Evolutionary conservation across 92 coral and sea anemone genomes (phyloP), one percentile per base, ranked within the genome.

Genomic region (Zoanthus solanderi): DNA sequence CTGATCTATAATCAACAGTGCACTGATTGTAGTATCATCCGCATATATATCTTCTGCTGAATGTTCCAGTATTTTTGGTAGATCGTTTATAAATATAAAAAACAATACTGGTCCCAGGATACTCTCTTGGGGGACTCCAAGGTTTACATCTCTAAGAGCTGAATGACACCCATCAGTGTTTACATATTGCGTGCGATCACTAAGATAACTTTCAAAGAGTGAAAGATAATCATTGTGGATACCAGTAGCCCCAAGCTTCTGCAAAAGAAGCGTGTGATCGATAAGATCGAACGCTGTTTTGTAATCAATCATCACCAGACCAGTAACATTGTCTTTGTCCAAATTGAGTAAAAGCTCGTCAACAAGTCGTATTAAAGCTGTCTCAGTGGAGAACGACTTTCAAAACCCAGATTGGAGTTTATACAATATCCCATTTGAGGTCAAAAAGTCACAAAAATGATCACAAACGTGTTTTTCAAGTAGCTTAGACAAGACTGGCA

Each of bases 361-460:
- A 17, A 72, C 11, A 13, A 72, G 77, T 34, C 53, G 53, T 31
- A 37, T 11, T 56, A 72, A 34, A 16, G 56, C 77, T 8, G 77
- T 72, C 28, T 72, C 77, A 14, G 77, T 72, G 14, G 53, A 72
- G 28, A 72, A 42, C 15, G 77, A 72, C 52, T 72, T 72, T 37
- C 77, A 37, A 34, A 72, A 72, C 15, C 50, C 56, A 32, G 52
- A 72, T 18, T 72, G 77, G 52, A 72, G 52, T 7, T 34, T 32
- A 72, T 72, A 46, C 7, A 72, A 18, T 17, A 72, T 14, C 5
- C 42, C 23, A 18, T 71, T 72, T 14, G 32, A 16, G 3, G 13
- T 45, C 6, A 72, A 47, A 47, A 28, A 34, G 23, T 45, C 23
- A 37, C 5, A 37, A 6, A 72, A 18, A 47, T 72, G 77, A 11